Percentiles rank a stretch among this genome's conserved stretches.
These are phyloP conservation scores for Gerris buenoi DNA, from an alignment of 1,140 invertebrate genomes.

Conservation along the genomic window DNA sequence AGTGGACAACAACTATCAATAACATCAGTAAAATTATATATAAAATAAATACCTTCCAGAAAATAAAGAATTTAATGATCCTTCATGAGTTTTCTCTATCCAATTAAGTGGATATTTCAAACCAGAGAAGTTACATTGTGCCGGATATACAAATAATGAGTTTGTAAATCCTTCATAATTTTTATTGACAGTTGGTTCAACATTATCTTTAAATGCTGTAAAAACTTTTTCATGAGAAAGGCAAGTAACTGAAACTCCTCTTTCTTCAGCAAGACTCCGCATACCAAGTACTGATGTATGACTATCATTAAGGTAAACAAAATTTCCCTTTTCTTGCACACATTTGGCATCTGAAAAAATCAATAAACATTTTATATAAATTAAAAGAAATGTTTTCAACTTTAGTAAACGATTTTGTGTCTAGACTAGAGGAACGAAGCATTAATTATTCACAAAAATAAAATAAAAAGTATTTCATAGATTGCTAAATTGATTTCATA, in stretches of 20 bases:
- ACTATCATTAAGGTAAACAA: conserved; percentile 76
- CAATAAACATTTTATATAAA: background rate
- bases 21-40: too few relatives aligned
- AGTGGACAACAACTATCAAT: too few relatives aligned
- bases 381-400: background rate
- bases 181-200: too few relatives aligned
- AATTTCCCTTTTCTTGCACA: conserved; percentile 35
- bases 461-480: too few relatives aligned
- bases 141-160: conserved; percentile 72
- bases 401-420: background rate
- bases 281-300: conserved; percentile 91
- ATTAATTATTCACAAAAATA: conserved; percentile 4
- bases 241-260: conserved; percentile 27
- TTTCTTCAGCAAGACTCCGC: conserved; percentile 44
- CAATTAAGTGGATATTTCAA: conserved; percentile 68
- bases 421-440: background rate
- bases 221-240: conserved; percentile 27
- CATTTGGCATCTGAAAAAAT: background rate
- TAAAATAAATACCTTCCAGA: background rate
- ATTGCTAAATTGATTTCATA: too few relatives aligned
- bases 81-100: conserved; percentile 47
- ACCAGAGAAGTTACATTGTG: conserved; percentile 90
- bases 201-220: conserved; percentile 15
- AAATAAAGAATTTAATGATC: conserved; percentile 33
- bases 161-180: too few relatives aligned